Evolutionary conservation across 1,140 invertebrate genomes (phyloP), one percentile per base, ranked within the genome.

Genomic region (Drosophila leontia): DNA sequence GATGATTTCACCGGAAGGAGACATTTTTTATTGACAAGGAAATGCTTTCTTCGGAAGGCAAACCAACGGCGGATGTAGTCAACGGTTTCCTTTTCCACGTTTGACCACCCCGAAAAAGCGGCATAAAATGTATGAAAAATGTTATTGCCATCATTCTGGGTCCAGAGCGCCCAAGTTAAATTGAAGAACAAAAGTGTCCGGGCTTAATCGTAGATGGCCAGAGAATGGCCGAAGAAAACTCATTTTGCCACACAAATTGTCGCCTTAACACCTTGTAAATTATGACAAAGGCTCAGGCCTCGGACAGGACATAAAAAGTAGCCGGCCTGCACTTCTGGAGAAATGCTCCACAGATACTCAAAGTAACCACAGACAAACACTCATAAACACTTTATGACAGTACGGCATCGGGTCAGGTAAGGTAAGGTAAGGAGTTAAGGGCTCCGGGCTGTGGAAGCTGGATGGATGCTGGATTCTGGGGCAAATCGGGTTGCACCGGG

Each of bases 331-430:
- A 70, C 65, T 29, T 68, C 70, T 60, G 29, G 26, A 37, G 45
- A 3, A 48, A 6, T 50, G 23, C 55, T 51, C 39, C 39, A 60
- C 59, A 61, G 45, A 53, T 53, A 45, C 70, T 74, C 70, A 59
- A 76, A 76, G 72, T 42, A 48, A 69, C 62, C 63, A 74, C 61
- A 48, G 75, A 55, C 62, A 78, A 75, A 64, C 59, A 61, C 63
- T 84, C 84, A 87, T 87, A 87, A 88, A 87, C 84, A 88, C 80
- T 87, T 87, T 87, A 87, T 83, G 83, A 69, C 64, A 88, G 77
- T 39, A 39, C 17, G 61, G 64, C 78, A 80, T 39, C 53, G 77
- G 77, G 60, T 42, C 41, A 61, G 37, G 53, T 56, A 56, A 60
- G 56, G 56, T 44, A 68, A 60, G 56, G 56, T 44, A 68, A 60